Base-by-base conservation (phyloP, 1,140 invertebrate species). In the Metaphire vulgaris region DNA sequence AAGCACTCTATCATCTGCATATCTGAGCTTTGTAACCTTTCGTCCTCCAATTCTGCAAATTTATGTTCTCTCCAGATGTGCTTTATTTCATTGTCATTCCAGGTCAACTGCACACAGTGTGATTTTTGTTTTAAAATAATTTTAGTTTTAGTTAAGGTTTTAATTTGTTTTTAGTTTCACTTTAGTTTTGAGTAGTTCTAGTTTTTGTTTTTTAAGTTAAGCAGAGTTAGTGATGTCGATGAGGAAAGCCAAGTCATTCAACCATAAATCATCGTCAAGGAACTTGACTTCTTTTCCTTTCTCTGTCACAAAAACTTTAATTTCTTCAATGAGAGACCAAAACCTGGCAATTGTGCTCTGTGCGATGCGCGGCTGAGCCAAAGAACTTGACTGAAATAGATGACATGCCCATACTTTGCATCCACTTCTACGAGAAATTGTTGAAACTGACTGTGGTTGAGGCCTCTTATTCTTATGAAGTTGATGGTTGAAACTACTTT, bases 371-470 rank as follows among this genome's bases (percentile, higher is more conserved):
- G 6, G 26, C 67, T 69, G 14, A 69, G 67, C 67, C 67, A 69
- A 12, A 2, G 67, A 69, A 69, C 67, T 69, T 69, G 67, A 26
- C 67, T 28, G 30, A 69, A 69, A 31, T 69, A 69, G 14, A 69
- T 26, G 28, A 69, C 30, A 69, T 69, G 6, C 14, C 30, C 67
- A 69, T 69, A 69, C 6, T 69, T 26, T 69, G 67, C n/a, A 2
- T 31, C 67, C 2, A 69, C 67, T 69, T 69, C 67, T 2, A 14
- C 67, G 2, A 69, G 67, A 69, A 69, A 69, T 26, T 6, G 2
- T 69, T 69, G n/a, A 26, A 69, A 69, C 67, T 69, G n/a, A 6
- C 67, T 69, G 26, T 69, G 67, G 26, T 69, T 69, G 2, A 69
- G 26, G 2, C 67, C 67, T 12, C 26, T 2, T 28, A 26, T 14